Conservation (phyloP, 2,113 vertebrate species). For the Trinectes maculatus region DNA sequence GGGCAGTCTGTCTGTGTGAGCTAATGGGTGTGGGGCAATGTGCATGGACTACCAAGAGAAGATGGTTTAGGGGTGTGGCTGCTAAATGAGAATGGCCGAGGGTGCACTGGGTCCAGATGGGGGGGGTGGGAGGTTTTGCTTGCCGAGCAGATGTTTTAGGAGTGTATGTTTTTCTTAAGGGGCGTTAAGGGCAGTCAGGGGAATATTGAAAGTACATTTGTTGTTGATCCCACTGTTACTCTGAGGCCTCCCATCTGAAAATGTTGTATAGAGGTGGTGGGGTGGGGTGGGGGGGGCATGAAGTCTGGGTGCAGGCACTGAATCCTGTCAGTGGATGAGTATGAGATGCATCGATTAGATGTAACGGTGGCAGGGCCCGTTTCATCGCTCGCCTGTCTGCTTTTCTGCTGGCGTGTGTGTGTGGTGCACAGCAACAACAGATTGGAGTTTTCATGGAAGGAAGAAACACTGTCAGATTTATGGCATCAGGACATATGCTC, state of each 20-base stretch:
- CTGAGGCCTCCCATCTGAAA: slow-evolving; percentile 30
- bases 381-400: slow-evolving; percentile 24
- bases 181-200: slow-evolving; percentile 71
- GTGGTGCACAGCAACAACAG: slow-evolving; percentile 51
- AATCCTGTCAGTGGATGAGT: neutral
- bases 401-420: slow-evolving; percentile 28
- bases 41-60: slow-evolving; percentile 58
- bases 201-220: slow-evolving; percentile 58
- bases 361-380: slow-evolving; percentile 14
- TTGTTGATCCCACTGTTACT: slow-evolving; percentile 57
- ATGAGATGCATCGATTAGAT: slow-evolving; percentile 15
- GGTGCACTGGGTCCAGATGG: slow-evolving; percentile 53
- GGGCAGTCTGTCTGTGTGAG: slow-evolving; percentile 24
- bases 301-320: slow-evolving; percentile 6
- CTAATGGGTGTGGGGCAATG: slow-evolving; percentile 29
- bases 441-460: slow-evolving; percentile 70
- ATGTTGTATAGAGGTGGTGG: slow-evolving; percentile 30
- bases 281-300: neutral
- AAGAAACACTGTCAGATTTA: slow-evolving; percentile 59
- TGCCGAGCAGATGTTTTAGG: slow-evolving; percentile 79
- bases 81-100: slow-evolving; percentile 44
- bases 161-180: slow-evolving; percentile 73
- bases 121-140: slow-evolving; percentile 23
- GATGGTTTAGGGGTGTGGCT: slow-evolving; percentile 51
- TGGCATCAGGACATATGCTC: slow-evolving; percentile 67